These are phyloP conservation scores for Drosophila setifemur DNA, from an alignment of 1,140 invertebrate genomes.

Conservation along the genomic window DNA sequence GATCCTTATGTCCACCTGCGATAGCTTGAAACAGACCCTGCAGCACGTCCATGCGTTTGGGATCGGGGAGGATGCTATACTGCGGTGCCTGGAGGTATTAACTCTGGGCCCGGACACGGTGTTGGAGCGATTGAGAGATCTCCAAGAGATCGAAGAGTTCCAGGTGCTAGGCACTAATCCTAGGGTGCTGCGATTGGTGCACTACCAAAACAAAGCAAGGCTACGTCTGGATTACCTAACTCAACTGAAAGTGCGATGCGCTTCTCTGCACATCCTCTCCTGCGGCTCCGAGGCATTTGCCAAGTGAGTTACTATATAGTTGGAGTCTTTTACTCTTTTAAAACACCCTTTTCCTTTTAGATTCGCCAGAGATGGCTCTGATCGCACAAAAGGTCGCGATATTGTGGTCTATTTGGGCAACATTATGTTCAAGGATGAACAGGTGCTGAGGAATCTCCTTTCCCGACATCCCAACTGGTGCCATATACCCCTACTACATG, in stretches of 20 bases:
- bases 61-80: conserved; percentile 83
- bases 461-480: conserved; percentile 85
- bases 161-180: conserved; percentile 84
- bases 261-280: conserved; percentile 84
- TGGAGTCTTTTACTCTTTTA: background rate
- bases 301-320: conserved; percentile 79
- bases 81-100: conserved; percentile 83
- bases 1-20: conserved; percentile 84
- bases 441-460: conserved; percentile 79
- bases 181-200: conserved; percentile 83
- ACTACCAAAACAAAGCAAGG: conserved; percentile 85
- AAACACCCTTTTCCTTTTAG: conserved; percentile 60
- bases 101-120: conserved; percentile 84
- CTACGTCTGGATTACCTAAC: conserved; percentile 83
- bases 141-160: conserved; percentile 84
- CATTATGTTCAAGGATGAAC: conserved; percentile 54
- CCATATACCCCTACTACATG: conserved; percentile 83
- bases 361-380: conserved; percentile 84
- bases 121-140: conserved; percentile 82
- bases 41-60: conserved; percentile 83
- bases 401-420: conserved; percentile 82
- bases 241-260: conserved; percentile 84
- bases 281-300: conserved; percentile 84
- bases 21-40: conserved; percentile 83
- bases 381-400: conserved; percentile 84